Evolutionary conservation across 2,888 invertebrate genomes (phyloP).

Genomic region (Ypsolopha scabrella): DNA sequence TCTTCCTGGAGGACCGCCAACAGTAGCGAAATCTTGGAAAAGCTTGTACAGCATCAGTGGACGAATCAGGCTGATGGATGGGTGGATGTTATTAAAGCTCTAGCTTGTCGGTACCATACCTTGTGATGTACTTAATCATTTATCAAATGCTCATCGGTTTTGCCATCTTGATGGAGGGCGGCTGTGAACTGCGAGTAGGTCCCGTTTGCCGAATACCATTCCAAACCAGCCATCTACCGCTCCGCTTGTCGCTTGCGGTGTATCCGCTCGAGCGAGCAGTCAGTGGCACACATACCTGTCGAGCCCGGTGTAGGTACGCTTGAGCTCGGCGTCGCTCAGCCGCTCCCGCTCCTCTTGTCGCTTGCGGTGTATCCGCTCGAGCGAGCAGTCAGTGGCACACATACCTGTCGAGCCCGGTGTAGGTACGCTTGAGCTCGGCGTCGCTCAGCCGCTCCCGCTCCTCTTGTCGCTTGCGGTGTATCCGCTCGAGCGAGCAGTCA

Average conservation of each 20-base stretch:
- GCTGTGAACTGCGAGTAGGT: too few relatives aligned
- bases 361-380: slow-evolving; percentile 64
- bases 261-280: slow-evolving; percentile 56
- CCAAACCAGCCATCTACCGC: slow-evolving; percentile 16
- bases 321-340: slow-evolving; percentile 65
- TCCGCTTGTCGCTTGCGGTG: slow-evolving; percentile 56
- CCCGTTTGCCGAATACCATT: too few relatives aligned
- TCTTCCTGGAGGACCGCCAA: too few relatives aligned
- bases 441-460: slow-evolving; percentile 51
- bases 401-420: slow-evolving; percentile 72
- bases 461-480: slow-evolving; percentile 56
- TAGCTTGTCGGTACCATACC: too few relatives aligned
- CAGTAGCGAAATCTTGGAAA: too few relatives aligned
- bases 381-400: slow-evolving; percentile 26
- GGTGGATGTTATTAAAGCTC: too few relatives aligned
- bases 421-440: slow-evolving; percentile 68
- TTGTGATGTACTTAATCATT: too few relatives aligned
- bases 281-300: slow-evolving; percentile 44
- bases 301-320: slow-evolving; percentile 71
- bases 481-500: slow-evolving; percentile 52
- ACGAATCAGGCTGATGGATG: too few relatives aligned
- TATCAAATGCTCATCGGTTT: too few relatives aligned
- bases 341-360: slow-evolving; percentile 41
- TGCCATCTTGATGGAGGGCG: too few relatives aligned
- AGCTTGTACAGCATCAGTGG: too few relatives aligned